Evolutionary conservation across 2,888 invertebrate genomes (phyloP), one percentile per base, ranked within the genome.

Genomic region (Papilio demoleus): DNA sequence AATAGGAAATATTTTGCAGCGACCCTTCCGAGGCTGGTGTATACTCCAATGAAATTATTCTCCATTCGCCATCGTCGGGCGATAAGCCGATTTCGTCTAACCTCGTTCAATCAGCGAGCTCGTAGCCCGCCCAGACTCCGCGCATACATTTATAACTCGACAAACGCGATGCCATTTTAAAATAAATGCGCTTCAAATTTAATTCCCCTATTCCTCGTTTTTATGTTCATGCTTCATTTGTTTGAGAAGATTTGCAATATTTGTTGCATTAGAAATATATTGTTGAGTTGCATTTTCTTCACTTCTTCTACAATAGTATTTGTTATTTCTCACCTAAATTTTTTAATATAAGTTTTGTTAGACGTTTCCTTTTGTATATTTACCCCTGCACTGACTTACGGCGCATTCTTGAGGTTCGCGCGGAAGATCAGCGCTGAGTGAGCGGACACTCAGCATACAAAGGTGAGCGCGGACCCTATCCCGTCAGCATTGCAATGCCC

Each of bases 1-100:
- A 70, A 67, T 68, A 62, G 67, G n/a, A 70, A 73, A 75, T 73
- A 77, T 77, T 73, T 73, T 72, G 72, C 73, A 73, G 70, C 74
- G 75, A 70, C 79, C 83, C 79, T 81, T 62, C 8, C 58, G 72
- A 71, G 73, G 73, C 71, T 73, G 75, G 71, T 80, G 83, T 79
- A 84, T 81, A 81, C 76, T 77, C 78, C 81, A 85, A 86, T 86
- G 81, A 86, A 88, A 88, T 89, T 87, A 89, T 86, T 81, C 81
- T 79, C 77, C 79, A 74, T 80, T 78, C 81, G 81, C 84, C 79
- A 84, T 81, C 81, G 84, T 74, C 72, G 77, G 79, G 81, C 86
- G 85, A 85, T 88, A 90, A 90, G 87, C 88, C 86, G 88, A 90
- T 90, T 90, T 84, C 81, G 82, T 79, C 85, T 87, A 88, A 88